Evolutionary conservation across 2,888 invertebrate species (phyloP).

Genomic region (Merodon equestris): DNA sequence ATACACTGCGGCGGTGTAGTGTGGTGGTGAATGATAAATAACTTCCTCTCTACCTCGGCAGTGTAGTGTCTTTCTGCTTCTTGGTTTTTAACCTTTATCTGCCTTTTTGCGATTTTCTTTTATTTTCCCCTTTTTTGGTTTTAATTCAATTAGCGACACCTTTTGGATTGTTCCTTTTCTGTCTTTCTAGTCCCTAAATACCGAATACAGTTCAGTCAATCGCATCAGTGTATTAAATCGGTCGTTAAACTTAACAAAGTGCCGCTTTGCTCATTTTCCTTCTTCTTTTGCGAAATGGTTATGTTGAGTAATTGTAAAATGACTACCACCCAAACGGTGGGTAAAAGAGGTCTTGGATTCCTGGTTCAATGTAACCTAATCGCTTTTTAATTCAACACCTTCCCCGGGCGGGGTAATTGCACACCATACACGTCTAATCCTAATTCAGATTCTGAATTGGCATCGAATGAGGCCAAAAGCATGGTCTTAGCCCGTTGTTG

Average conservation of each 20-base stretch:
- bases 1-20: too few relatives aligned
- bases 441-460: too few relatives aligned
- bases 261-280: too few relatives aligned
- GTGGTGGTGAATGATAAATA: conserved; percentile 33
- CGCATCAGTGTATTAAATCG: conserved; percentile 57
- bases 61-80: background rate
- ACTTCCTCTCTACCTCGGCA: conserved; percentile 31
- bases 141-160: conserved; percentile 63
- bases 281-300: conserved; percentile 19
- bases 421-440: too few relatives aligned
- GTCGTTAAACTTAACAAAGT: conserved; percentile 51
- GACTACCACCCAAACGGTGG: conserved; percentile 10
- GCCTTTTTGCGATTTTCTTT: background rate
- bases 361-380: conserved; percentile 63
- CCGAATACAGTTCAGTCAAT: conserved; percentile 36
- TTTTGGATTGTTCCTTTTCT: background rate
- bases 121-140: conserved; percentile 2
- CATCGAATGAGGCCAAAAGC: conserved; percentile 41
- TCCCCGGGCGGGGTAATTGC: conserved; percentile 4
- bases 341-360: background rate
- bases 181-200: background rate
- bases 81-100: too few relatives aligned
- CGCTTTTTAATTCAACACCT: conserved; percentile 63
- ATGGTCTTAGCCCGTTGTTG: conserved; percentile 9
- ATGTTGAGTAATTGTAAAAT: conserved; percentile 45